phyloP scores from a whole-genome alignment of 2,888 invertebrate species.

The Leistus spinibarbis region DNA sequence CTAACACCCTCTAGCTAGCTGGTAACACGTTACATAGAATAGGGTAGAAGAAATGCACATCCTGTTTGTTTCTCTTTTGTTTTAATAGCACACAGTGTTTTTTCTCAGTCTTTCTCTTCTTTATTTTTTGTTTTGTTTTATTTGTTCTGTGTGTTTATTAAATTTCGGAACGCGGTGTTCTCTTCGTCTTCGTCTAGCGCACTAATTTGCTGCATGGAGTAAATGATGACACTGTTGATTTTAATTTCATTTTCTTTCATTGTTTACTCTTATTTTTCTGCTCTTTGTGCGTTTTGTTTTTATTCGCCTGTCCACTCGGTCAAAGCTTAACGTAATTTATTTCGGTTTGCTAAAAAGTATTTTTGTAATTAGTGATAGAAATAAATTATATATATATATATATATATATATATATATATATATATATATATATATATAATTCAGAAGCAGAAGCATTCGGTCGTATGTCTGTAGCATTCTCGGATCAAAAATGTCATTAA shows the following conservation, averaged over 20 bases:
- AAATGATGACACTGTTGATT: conserved; percentile 1
- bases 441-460: no score
- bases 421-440: no score
- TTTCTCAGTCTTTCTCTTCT: no score
- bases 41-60: background rate
- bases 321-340: background rate
- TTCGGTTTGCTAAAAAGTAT: background rate
- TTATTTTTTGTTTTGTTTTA: conserved; percentile 4
- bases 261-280: background rate
- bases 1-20: background rate
- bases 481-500: no score
- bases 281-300: background rate
- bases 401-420: no score
- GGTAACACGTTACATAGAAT: background rate
- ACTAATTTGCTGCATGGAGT: background rate
- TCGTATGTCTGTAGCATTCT: no score
- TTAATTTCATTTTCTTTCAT: background rate
- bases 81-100: background rate
- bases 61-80: background rate
- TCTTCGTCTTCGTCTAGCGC: background rate
- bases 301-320: background rate
- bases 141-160: conserved; percentile 15
- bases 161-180: conserved; percentile 14
- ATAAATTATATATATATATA: no score
- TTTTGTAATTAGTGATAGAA: background rate